Base-by-base conservation (phyloP, 2,113 vertebrate species). In the Mustela nigripes region DNA sequence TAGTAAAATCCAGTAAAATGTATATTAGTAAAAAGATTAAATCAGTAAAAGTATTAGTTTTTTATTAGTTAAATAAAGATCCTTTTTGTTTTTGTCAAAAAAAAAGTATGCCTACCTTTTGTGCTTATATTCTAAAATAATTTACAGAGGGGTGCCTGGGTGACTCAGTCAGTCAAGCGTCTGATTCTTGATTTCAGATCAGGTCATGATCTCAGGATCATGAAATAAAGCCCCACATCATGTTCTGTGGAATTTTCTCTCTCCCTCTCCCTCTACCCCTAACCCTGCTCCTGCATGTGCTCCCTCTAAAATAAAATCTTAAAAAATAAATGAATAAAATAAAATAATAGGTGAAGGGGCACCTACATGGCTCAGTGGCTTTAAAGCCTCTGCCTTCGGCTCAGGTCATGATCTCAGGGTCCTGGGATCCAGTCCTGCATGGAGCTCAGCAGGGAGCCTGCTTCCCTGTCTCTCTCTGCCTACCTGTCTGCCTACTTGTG, bases 1-100 rank as follows among this genome's bases (percentile, higher is more conserved):
- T 86, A 76, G 39, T 48, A 65, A 94, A 96, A 86, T 85, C 26
- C 36, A 82, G 0, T 45, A 74, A 76, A 76, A 76, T 76, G 45
- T 76, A 48, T 48, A 76, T 48, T 76, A 9, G 73, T 28, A 76
- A 76, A 8, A 76, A 28, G 24, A 76, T 48, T 48, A 76, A 48
- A 76, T 76, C 28, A 76, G 4, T 76, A 45, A 48, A 76, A 16
- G 42, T 48, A 76, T 28, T 76, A 45, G 9, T 76, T 71, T 95
- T 93, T 86, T 11, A 78, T 69, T 90, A 81, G 22, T n/a, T n/a
- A 86, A 95, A 94, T 78, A 86, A 63, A n/a, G 0, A n/a, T 86
- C 19, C 16, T 88, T 90, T 73, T 67, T n/a, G 14, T 80, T 87
- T 79, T 63, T 89, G 3, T 63, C 2, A 82, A 85, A 24, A 71